Conservation (phyloP, 1,140 invertebrate genomes). For the Reticulitermes speratus region DNA sequence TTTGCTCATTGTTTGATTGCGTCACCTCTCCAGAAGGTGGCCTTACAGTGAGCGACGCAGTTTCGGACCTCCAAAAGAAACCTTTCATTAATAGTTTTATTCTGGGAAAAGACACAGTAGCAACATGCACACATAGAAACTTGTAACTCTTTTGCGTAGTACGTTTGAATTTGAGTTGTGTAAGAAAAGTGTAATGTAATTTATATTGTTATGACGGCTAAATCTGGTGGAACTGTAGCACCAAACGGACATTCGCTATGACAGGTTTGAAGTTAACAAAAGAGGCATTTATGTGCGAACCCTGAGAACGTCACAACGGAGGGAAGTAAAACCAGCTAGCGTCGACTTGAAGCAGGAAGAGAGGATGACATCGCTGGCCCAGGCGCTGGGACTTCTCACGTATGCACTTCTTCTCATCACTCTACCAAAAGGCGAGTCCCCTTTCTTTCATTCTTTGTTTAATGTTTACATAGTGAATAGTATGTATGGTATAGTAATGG, state of each 20-base stretch:
- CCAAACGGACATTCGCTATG: neutral
- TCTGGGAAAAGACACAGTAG: neutral
- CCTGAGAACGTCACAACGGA: neutral
- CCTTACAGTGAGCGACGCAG: neutral
- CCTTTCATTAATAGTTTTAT: neutral
- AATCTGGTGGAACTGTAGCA: neutral
- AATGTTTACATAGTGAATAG: too few species aligned
- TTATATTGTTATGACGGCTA: neutral
- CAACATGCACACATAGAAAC: neutral
- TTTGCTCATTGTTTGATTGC: neutral
- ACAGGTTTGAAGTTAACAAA: neutral
- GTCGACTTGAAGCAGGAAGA: neutral
- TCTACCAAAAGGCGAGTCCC: constrained; percentile 20
- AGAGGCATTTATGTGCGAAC: neutral
- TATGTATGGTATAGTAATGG: too few species aligned
- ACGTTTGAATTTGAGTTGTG: neutral
- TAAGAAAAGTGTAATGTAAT: neutral
- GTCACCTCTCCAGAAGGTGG: neutral
- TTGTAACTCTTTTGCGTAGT: neutral
- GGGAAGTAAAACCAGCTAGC: neutral
- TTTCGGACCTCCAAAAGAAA: neutral
- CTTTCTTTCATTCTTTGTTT: neutral
- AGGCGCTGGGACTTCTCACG: neutral
- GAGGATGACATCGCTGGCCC: neutral
- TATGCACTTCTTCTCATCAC: neutral